Base-by-base conservation (phyloP, 1,140 invertebrate species). In the Cydia splendana region DNA sequence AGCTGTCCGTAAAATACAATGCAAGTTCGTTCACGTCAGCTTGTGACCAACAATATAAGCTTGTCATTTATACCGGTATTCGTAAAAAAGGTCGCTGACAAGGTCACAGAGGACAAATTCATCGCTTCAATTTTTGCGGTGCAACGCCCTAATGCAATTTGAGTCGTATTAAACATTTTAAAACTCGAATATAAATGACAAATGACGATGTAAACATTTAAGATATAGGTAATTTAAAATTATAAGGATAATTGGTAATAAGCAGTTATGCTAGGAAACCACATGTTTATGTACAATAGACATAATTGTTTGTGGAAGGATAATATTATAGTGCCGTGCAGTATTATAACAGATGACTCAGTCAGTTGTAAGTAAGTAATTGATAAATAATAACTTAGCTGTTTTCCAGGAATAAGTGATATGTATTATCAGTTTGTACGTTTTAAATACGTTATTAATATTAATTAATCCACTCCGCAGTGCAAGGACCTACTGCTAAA, bases 131-230 rank as follows among this genome's bases (percentile, higher is more conserved):
- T 71, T 71, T 38, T 71, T 30, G 13, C 67, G 7, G 67, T 71
- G 67, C 67, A 71, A 71, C 67, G 67, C 67, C 67, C 67, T 45
- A 38, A 71, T 71, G 30, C 67, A 38, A 38, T 71, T 71, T 71
- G 30, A 34, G 67, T 38, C 65, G 53, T 12, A 7, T 24, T 24
- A 57, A 57, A 15, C 57, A 62, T 62, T 62, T 24, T 62, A 24
- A 57, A 62, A 62, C 9, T 62, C 57, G 9, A 24, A n/a, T n/a
- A 24, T 10, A 62, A 20, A 62, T 62, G 18, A 62, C 20, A 62
- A n/a, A 62, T 62, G 9, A 24, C 6, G 51, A 13, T 53, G 13
- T n/a, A 48, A 48, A 48, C 45, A 7, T 48, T 48, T 48, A 48
- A 48, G 45, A 48, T 18, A 57, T 7, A 57, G n/a, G 53, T 18